Conservation (phyloP, 2,113 vertebrate genomes). For the Bubo blakistoni region DNA sequence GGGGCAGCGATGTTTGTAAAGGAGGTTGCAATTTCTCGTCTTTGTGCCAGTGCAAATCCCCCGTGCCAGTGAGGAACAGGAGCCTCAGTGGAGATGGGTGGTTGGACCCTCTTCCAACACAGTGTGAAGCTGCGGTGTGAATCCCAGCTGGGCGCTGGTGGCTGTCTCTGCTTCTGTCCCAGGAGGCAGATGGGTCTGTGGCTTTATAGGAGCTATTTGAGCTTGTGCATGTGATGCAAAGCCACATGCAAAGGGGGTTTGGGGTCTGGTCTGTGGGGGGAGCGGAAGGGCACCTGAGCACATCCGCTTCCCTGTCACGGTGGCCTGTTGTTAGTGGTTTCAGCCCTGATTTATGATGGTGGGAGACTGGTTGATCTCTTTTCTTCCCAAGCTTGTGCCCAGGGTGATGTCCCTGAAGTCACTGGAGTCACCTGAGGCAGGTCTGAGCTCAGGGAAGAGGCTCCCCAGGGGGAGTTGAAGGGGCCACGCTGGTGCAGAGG, state of each 20-base stretch:
- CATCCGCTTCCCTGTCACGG: no score
- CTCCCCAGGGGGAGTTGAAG: background rate
- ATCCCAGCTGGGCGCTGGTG: background rate
- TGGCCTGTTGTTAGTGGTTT: no score
- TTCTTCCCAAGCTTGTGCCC: background rate
- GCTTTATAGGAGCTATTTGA: background rate
- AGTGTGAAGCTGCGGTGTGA: background rate
- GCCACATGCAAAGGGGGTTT: background rate
- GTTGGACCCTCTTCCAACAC: background rate
- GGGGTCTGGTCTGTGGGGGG: background rate
- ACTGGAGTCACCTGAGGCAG: background rate
- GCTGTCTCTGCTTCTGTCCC: background rate
- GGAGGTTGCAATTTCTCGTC: background rate
- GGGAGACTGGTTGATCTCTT: background rate
- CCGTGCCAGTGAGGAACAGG: fast-evolving
- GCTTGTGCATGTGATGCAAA: background rate
- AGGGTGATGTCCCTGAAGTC: background rate
- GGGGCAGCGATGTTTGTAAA: background rate
- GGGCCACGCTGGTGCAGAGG: background rate
- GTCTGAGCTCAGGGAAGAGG: background rate
- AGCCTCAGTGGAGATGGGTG: background rate
- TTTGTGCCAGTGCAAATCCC: background rate
- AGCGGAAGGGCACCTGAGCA: background rate
- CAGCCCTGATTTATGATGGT: fast-evolving
- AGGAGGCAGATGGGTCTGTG: background rate